Evolutionary conservation across 2,888 invertebrate species (phyloP).

Genomic region (Trachelus iudaicus): DNA sequence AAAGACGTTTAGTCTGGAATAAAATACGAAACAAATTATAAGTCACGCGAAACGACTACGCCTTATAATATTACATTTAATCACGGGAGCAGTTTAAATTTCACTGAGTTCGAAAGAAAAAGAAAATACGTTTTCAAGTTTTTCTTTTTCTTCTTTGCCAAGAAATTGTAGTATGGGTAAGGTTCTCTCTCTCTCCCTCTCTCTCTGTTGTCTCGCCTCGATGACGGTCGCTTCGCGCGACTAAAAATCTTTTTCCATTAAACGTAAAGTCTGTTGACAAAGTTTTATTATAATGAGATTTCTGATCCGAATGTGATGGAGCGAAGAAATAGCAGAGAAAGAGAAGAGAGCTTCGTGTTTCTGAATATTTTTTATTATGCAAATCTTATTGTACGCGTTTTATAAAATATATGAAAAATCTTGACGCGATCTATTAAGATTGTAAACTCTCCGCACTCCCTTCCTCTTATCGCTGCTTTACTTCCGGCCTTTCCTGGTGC

Average conservation of each 20-base stretch:
- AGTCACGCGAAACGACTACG: background rate
- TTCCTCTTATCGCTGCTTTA: background rate
- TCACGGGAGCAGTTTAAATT: background rate
- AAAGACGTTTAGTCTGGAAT: conserved; percentile 19
- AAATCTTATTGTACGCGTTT: background rate
- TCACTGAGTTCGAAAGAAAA: background rate
- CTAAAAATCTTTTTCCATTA: background rate
- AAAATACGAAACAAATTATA: conserved; percentile 34
- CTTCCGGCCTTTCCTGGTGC: background rate
- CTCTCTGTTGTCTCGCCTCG: background rate
- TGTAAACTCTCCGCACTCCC: background rate
- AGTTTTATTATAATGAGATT: background rate
- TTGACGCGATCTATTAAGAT: background rate
- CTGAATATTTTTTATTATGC: background rate
- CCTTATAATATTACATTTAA: background rate
- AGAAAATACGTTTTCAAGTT: background rate
- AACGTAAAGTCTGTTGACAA: background rate
- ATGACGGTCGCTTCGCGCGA: background rate
- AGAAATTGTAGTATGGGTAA: background rate
- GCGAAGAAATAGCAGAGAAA: background rate
- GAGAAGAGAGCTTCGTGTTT: background rate
- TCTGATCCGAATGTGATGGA: background rate
- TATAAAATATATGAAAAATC: background rate
- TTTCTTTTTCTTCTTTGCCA: background rate
- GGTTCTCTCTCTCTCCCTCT: too few species aligned